Conservation (phyloP, 35 echinoderm and acorn worm species). For the Ptychodera flava region DNA sequence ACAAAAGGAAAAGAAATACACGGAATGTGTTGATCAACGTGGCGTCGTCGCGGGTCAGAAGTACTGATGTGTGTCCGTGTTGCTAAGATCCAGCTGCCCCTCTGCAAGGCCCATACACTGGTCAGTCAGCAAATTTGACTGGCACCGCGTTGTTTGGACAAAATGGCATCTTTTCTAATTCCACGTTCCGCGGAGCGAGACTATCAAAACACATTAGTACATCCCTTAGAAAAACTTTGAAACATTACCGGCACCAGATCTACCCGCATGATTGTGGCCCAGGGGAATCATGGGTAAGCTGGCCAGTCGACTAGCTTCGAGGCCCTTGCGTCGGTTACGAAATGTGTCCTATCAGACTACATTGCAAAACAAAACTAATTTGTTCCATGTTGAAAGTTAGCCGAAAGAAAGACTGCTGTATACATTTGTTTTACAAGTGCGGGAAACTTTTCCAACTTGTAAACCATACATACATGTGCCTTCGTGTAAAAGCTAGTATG, state of each 20-base stretch:
- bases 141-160: not conserved
- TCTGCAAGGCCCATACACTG: not conserved
- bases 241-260: not conserved
- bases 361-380: too few species aligned
- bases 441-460: too few species aligned
- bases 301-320: not conserved
- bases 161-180: not conserved
- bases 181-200: not conserved
- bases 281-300: not conserved
- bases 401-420: too few species aligned
- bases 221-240: not conserved
- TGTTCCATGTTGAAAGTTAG: too few species aligned
- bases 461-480: too few species aligned
- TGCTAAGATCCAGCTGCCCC: too few species aligned
- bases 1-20: too few species aligned
- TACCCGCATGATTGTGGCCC: not conserved
- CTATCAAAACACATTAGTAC: not conserved
- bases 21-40: too few species aligned
- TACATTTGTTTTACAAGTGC: too few species aligned
- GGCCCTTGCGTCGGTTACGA: too few species aligned
- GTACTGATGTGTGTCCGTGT: not conserved
- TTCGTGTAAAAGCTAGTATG: too few species aligned
- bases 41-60: not conserved
- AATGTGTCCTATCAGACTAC: too few species aligned
- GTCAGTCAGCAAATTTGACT: not conserved